Evolutionary conservation across 2,113 vertebrate genomes (phyloP).

Genomic region (Mesocricetus auratus): DNA sequence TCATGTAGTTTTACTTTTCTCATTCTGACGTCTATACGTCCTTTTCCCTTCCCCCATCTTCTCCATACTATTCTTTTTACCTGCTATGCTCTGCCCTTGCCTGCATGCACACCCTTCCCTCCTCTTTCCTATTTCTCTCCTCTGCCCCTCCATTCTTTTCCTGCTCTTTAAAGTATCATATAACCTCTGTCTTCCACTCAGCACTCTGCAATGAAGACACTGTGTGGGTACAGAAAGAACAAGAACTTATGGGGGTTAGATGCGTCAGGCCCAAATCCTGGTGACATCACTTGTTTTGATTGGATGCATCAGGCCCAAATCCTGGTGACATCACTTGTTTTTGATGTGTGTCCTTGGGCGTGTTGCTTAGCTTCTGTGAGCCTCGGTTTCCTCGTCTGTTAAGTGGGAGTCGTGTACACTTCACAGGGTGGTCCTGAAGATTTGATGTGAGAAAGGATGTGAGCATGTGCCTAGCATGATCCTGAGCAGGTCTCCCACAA

Average conservation of each 20-base stretch:
- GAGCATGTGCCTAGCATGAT: not conserved
- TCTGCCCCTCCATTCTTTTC: not conserved
- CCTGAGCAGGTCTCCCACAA: not conserved
- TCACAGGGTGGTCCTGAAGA: conserved; percentile 63
- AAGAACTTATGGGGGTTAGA: not conserved
- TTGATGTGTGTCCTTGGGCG: conserved; percentile 37
- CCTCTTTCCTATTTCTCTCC: not conserved
- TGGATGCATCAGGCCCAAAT: not conserved
- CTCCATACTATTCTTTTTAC: not conserved
- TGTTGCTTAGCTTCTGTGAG: conserved; percentile 72
- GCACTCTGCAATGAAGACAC: not conserved
- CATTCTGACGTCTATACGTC: not conserved
- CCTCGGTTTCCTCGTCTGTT: conserved; percentile 66
- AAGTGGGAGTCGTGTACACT: not conserved
- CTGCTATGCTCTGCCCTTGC: accelerated
- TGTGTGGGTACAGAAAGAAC: not conserved
- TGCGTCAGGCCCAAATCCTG: not conserved
- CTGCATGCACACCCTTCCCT: accelerated
- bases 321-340: not conserved
- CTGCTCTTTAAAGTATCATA: not conserved
- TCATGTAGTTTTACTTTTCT: not conserved
- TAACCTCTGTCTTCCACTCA: not conserved
- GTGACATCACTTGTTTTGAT: not conserved
- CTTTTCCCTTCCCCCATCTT: not conserved
- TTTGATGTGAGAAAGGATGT: conserved; percentile 2